phyloP scores from a whole-genome alignment of 1,140 invertebrate genomes.

The Drosophila albomicans region DNA sequence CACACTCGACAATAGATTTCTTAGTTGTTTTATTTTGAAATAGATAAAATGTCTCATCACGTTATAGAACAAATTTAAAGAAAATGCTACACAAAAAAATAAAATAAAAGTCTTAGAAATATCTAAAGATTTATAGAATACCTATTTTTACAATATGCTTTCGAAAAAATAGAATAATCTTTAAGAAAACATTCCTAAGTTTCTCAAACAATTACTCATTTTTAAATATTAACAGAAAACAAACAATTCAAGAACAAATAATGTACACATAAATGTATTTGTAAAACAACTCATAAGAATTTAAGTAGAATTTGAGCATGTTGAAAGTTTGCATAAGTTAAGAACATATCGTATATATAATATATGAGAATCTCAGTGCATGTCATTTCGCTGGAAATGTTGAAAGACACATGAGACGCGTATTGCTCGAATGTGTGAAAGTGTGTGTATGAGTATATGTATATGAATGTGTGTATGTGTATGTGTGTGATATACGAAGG shows the following conservation, averaged over 20 bases:
- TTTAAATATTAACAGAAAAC: too few species aligned
- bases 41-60: too few species aligned
- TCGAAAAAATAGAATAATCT: too few species aligned
- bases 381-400: conserved; percentile 3
- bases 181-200: too few species aligned
- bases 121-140: too few species aligned
- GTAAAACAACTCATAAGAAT: conserved; percentile 9
- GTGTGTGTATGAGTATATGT: not conserved
- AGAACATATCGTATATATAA: conserved; percentile 11
- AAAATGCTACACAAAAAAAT: too few species aligned
- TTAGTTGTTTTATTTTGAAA: too few species aligned
- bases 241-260: not conserved
- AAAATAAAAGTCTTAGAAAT: too few species aligned
- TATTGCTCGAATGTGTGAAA: not conserved
- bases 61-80: too few species aligned
- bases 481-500: conserved; percentile 61
- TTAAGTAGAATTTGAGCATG: conserved; percentile 8
- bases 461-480: conserved; percentile 5
- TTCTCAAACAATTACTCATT: too few species aligned
- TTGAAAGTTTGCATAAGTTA: conserved; percentile 15
- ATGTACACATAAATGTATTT: conserved; percentile 20
- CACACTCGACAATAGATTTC: too few species aligned
- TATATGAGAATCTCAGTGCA: not conserved
- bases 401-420: not conserved
- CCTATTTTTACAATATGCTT: too few species aligned